A percentile compares a stretch with the other conserved stretches of the same genome.
Evolutionary conservation across 2,888 invertebrate genomes (phyloP).

Genomic region (Caprella mutica): DNA sequence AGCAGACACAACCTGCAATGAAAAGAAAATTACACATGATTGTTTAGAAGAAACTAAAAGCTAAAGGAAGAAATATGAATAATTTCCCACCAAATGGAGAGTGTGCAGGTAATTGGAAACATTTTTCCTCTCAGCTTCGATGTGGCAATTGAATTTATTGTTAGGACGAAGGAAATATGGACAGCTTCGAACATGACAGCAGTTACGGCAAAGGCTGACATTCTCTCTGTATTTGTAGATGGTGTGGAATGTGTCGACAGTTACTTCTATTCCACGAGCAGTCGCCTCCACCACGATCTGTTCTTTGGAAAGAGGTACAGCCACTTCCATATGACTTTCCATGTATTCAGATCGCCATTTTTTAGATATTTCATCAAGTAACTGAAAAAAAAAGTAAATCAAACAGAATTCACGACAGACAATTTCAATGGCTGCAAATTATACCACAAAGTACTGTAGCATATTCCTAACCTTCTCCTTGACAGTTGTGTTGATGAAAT

Average conservation of each 20-base stretch:
- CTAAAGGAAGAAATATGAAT: no score
- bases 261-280: slow-evolving; percentile 15
- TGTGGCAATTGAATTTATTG: slow-evolving; percentile 20
- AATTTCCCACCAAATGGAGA: slow-evolving; percentile 23
- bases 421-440: no score
- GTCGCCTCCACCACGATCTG: slow-evolving; percentile 12
- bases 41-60: no score
- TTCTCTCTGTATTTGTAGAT: slow-evolving; percentile 22
- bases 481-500: no score
- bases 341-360: not conserved
- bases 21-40: no score
- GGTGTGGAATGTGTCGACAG: slow-evolving; percentile 11
- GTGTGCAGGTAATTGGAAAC: slow-evolving; percentile 11
- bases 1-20: no score
- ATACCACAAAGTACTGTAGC: no score
- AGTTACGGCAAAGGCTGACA: slow-evolving; percentile 16
- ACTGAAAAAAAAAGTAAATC: no score
- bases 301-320: slow-evolving; percentile 10
- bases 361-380: not conserved
- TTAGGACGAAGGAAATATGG: slow-evolving; percentile 16
- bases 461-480: no score
- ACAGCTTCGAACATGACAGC: slow-evolving; percentile 21
- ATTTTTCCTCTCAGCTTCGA: slow-evolving; percentile 13
- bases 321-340: slow-evolving; percentile 4
- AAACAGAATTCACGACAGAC: no score